These are phyloP conservation scores for Apeira syringaria DNA, from an alignment of 2,888 invertebrate genomes.

Conservation along the genomic window DNA sequence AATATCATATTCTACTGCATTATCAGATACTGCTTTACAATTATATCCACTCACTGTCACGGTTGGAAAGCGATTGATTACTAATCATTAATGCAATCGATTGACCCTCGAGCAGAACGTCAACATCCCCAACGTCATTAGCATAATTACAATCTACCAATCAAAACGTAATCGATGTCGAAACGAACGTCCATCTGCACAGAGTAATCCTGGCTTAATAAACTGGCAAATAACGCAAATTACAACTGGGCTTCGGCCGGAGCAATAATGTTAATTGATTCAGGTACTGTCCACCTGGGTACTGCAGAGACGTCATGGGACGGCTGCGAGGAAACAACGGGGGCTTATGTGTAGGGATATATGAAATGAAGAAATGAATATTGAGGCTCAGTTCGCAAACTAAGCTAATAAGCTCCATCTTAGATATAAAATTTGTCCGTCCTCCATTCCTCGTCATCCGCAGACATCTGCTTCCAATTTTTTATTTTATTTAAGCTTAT, in stretches of 20 bases:
- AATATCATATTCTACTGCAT: too few relatives aligned
- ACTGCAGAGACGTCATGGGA: slow-evolving; percentile 31
- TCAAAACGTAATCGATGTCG: slow-evolving; percentile 13
- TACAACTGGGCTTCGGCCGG: slow-evolving; percentile 32
- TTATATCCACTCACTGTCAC: too few relatives aligned
- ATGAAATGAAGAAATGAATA: too few relatives aligned
- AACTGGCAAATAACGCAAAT: slow-evolving; percentile 50
- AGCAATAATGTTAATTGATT: slow-evolving; percentile 73
- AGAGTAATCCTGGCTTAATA: slow-evolving; percentile 34
- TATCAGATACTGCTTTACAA: too few relatives aligned
- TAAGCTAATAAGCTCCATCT: too few relatives aligned
- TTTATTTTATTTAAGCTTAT: too few relatives aligned
- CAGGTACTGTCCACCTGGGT: slow-evolving; percentile 65
- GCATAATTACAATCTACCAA: slow-evolving; percentile 18
- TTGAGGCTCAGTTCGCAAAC: too few relatives aligned
- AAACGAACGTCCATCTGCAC: slow-evolving; percentile 8
- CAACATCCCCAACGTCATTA: not conserved
- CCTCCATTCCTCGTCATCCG: too few relatives aligned
- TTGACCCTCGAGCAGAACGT: slow-evolving; percentile 1
- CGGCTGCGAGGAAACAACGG: slow-evolving; percentile 7
- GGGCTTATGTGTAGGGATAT: slow-evolving; percentile 1
- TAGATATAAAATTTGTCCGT: too few relatives aligned
- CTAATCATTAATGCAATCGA: not conserved
- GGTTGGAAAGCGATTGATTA: not conserved
- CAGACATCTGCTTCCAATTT: too few relatives aligned